Conservation (phyloP, 1,140 invertebrate genomes). For the Drosophila malerkotliana region DNA sequence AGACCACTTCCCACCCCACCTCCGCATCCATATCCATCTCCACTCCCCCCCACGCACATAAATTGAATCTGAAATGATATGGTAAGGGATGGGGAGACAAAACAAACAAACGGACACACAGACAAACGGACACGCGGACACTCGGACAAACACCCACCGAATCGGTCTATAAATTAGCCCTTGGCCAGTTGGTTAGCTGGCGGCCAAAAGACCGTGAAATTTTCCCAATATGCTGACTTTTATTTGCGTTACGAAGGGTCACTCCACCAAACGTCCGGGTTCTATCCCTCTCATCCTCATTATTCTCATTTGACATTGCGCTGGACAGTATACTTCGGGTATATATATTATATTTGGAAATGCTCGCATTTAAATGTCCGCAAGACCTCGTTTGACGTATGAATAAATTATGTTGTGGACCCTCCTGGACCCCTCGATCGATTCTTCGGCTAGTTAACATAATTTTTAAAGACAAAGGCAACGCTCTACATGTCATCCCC, state of each 20-base stretch:
- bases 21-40: background rate
- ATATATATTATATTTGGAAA: conserved; percentile 4
- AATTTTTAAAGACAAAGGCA: conserved; percentile 60
- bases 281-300: conserved; percentile 25
- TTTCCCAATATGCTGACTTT: conserved; percentile 75
- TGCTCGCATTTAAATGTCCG: conserved; percentile 44
- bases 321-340: conserved; percentile 24
- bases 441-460: conserved; percentile 67
- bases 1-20: background rate
- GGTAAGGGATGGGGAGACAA: conserved; percentile 24
- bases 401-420: conserved; percentile 58
- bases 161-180: conserved; percentile 77
- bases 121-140: conserved; percentile 33
- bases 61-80: conserved; percentile 64
- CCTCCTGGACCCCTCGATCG: conserved; percentile 37
- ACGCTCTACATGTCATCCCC: conserved; percentile 58
- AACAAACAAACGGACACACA: conserved; percentile 35
- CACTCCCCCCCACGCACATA: conserved; percentile 40
- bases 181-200: conserved; percentile 52
- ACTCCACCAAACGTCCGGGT: conserved; percentile 9
- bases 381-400: conserved; percentile 40
- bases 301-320: conserved; percentile 47
- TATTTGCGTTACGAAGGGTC: conserved; percentile 46
- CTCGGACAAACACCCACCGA: conserved; percentile 67
- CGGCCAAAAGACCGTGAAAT: conserved; percentile 78